Percentiles rank a stretch among this genome's conserved stretches.
Evolutionary conservation across 2,888 invertebrate species (phyloP).

Genomic region (Drosophila stalkeri): DNA sequence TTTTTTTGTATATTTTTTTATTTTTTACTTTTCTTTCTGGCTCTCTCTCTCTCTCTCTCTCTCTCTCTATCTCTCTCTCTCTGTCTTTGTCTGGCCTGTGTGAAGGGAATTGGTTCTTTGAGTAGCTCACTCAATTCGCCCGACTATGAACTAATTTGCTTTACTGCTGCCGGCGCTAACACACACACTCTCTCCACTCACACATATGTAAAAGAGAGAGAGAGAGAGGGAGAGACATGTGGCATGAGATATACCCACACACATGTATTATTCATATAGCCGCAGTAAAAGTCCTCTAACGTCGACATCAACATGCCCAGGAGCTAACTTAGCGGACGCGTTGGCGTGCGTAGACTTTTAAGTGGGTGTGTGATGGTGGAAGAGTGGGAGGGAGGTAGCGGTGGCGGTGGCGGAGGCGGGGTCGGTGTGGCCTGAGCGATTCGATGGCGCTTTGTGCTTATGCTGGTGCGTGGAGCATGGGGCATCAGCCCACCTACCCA

Average conservation of each 20-base stretch:
- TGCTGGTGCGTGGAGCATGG: slow-evolving; percentile 8
- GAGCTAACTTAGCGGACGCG: slow-evolving; percentile 70
- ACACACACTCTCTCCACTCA: slow-evolving; percentile 16
- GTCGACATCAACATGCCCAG: slow-evolving; percentile 62
- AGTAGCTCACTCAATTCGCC: slow-evolving; percentile 63
- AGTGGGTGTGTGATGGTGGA: slow-evolving; percentile 15
- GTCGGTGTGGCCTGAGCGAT: slow-evolving; percentile 12
- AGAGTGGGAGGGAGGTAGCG: background rate
- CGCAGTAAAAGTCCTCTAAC: slow-evolving; percentile 71
- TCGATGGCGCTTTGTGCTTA: slow-evolving; percentile 15
- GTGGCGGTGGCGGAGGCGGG: background rate
- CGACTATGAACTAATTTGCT: slow-evolving; percentile 76
- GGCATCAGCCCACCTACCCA: background rate
- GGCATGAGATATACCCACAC: slow-evolving; percentile 23
- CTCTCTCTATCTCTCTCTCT: background rate
- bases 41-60: background rate
- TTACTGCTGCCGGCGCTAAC: slow-evolving; percentile 65
- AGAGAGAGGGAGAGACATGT: background rate
- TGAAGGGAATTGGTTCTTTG: slow-evolving; percentile 35
- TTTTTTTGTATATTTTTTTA: slow-evolving; percentile 1
- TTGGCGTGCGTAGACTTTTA: slow-evolving; percentile 79
- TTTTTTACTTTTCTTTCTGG: background rate
- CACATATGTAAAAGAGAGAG: background rate
- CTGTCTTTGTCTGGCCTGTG: background rate
- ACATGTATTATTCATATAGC: slow-evolving; percentile 74